Evolutionary conservation across 2,888 invertebrate species (phyloP).

Genomic region (Calephelis perditalis): DNA sequence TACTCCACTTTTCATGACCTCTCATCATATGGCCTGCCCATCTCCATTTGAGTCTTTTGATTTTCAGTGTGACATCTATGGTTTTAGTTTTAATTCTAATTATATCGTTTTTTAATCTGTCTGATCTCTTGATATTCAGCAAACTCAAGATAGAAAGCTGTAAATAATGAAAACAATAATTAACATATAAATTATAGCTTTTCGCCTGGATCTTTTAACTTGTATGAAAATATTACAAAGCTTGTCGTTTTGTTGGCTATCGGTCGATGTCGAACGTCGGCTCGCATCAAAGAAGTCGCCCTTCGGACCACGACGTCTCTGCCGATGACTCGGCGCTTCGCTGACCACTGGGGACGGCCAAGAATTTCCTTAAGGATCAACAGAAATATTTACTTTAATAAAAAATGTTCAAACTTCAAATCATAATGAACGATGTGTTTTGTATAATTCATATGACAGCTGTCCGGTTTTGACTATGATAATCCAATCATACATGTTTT

Average conservation of each 20-base stretch:
- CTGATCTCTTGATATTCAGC: no score
- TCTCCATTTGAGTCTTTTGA: no score
- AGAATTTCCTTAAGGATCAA: slow-evolving; percentile 51
- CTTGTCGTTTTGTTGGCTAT: slow-evolving; percentile 73
- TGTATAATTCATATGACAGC: slow-evolving; percentile 8
- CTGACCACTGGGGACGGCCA: slow-evolving; percentile 40
- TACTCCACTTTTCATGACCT: no score
- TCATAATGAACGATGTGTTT: slow-evolving; percentile 12
- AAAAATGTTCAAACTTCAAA: slow-evolving; percentile 12
- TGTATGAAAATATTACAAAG: slow-evolving; percentile 33
- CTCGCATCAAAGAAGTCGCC: slow-evolving; percentile 64
- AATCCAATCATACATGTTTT: background rate
- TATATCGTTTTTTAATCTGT: no score
- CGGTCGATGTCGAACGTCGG: slow-evolving; percentile 71
- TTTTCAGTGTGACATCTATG: no score
- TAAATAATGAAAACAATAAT: no score
- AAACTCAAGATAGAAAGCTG: no score
- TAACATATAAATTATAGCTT: no score
- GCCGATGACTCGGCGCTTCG: slow-evolving; percentile 66
- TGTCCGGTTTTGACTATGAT: slow-evolving; percentile 4
- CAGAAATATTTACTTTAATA: slow-evolving; percentile 13
- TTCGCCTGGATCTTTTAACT: slow-evolving; percentile 39
- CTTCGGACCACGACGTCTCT: slow-evolving; percentile 58
- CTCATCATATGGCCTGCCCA: no score
- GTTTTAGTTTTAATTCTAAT: no score